These are phyloP conservation scores for Ursus arctos DNA, from an alignment of 2,113 vertebrate genomes.

Conservation along the genomic window DNA sequence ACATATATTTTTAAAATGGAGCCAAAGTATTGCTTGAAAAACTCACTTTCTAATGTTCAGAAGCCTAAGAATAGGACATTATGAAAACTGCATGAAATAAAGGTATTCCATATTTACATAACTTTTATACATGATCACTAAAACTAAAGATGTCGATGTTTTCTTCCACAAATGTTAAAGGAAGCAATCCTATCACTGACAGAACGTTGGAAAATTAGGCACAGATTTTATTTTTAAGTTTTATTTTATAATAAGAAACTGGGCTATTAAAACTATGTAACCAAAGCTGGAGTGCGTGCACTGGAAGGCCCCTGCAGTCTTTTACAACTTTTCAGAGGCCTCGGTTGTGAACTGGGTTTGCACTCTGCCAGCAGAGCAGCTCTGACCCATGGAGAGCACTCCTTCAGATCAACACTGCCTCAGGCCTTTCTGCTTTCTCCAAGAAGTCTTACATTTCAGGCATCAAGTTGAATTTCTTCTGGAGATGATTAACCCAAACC, in stretches of 20 bases:
- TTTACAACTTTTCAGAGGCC: conserved; percentile 88
- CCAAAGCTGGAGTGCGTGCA: conserved; percentile 87
- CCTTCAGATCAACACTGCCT: conserved; percentile 96
- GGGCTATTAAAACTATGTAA: conserved; percentile 88
- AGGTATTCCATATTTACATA: conserved; percentile 58
- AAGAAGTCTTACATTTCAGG: conserved; percentile 99
- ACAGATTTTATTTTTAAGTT: conserved; percentile 89
- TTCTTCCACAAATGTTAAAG: conserved; percentile 77
- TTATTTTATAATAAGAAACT: conserved; percentile 89
- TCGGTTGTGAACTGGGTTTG: conserved; percentile 90
- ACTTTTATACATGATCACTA: conserved; percentile 66
- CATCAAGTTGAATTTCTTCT: conserved; percentile 99
- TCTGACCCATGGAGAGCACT: conserved; percentile 96
- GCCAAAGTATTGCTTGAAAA: not conserved
- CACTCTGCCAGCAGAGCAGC: conserved; percentile 92
- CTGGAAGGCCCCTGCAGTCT: conserved; percentile 88
- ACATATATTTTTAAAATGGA: not conserved
- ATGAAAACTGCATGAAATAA: conserved; percentile 49
- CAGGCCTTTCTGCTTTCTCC: conserved; percentile 95
- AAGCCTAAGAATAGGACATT: conserved; percentile 16
- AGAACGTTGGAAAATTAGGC: conserved; percentile 86
- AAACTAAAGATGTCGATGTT: conserved; percentile 66
- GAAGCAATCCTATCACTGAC: conserved; percentile 84
- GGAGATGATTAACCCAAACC: conserved; percentile 99
- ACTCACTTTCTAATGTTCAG: not conserved